Evolutionary conservation across 1,140 invertebrate genomes (phyloP), one percentile per base, ranked within the genome.

Genomic region (Acromyrmex charruanus): DNA sequence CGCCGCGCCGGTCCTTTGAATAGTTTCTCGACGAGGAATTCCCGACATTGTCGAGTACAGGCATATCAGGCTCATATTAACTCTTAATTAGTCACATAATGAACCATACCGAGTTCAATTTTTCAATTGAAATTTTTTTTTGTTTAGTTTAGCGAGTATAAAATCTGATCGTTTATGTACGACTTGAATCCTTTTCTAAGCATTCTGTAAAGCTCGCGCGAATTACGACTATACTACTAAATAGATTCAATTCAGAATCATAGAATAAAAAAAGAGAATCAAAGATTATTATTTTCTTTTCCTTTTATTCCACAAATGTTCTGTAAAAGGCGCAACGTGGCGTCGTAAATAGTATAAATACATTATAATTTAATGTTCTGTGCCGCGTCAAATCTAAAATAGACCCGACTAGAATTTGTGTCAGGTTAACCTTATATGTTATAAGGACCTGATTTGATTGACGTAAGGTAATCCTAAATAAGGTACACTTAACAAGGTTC

Each of bases 71-170:
- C 68, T 39, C 49, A 74, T 31, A 72, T 74, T 61, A 82, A 74
- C 53, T 82, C 80, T 72, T 82, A 82, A 82, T 82, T 82, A 82
- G 55, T 71, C 35, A 18, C 68, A n/a, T 53, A 18, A 18, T 35
- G 3, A 65, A 31, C 9, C 18, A 12, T n/a, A 3, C 5, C n/a
- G 31, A 21, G 39, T 28, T 25, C 21, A 72, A 28, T 51, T 51
- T 49, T 51, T 72, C 35, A 12, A 39, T 51, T 5, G 35, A 39
- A 9, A 39, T 28, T 25, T 14, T 58, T 65, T 65, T 66, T 66
- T 16, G 18, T n/a, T 61, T 21, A n/a, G 18, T 63, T 51, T 31
- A 49, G 21, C n/a, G 16, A 28, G 16, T 10, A n/a, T 10, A 44
- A 44, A 44, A 44, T 2, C 4, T 16, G 3, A 7, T 21, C 21